These are phyloP conservation scores for Drosophila nannoptera DNA, from an alignment of 1,140 invertebrate genomes.

Conservation along the genomic window DNA sequence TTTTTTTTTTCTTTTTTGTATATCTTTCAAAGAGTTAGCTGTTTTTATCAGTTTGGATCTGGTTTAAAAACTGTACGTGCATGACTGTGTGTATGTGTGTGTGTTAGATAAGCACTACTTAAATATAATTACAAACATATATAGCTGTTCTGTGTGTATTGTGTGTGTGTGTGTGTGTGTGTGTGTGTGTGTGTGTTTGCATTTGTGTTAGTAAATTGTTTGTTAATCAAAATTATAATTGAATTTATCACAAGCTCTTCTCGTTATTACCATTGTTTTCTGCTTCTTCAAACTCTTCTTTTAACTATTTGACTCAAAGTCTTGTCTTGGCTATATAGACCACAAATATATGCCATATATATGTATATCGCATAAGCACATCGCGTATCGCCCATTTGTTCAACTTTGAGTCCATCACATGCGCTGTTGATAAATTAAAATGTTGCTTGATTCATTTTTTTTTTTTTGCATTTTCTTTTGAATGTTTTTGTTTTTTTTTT, in stretches of 20 bases:
- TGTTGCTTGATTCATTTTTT: constrained; percentile 32
- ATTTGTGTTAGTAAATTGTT: constrained; percentile 62
- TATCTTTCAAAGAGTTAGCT: not conserved
- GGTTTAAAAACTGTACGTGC: constrained; percentile 7
- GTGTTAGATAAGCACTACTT: constrained; percentile 29
- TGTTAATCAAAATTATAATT: constrained; percentile 75
- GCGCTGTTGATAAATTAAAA: constrained; percentile 77
- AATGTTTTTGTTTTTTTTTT: constrained; percentile 25
- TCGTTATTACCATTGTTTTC: constrained; percentile 52
- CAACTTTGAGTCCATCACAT: constrained; percentile 69
- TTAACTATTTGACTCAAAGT: constrained; percentile 69
- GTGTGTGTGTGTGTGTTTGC: constrained; percentile 28
- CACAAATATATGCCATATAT: constrained; percentile 18
- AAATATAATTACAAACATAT: constrained; percentile 31
- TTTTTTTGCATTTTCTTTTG: constrained; percentile 12
- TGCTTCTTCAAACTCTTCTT: constrained; percentile 40
- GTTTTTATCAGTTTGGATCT: not conserved
- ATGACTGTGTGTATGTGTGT: constrained; percentile 20
- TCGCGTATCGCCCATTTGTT: constrained; percentile 27
- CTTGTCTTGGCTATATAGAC: constrained; percentile 27
- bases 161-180: too few relatives aligned
- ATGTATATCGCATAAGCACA: too few relatives aligned
- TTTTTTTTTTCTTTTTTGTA: not conserved
- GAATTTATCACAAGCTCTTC: constrained; percentile 76
- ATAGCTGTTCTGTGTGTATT: constrained; percentile 6